These are phyloP conservation scores for Eupithecia pulchellata DNA, from an alignment of 2,888 invertebrate species.

Conservation along the genomic window DNA sequence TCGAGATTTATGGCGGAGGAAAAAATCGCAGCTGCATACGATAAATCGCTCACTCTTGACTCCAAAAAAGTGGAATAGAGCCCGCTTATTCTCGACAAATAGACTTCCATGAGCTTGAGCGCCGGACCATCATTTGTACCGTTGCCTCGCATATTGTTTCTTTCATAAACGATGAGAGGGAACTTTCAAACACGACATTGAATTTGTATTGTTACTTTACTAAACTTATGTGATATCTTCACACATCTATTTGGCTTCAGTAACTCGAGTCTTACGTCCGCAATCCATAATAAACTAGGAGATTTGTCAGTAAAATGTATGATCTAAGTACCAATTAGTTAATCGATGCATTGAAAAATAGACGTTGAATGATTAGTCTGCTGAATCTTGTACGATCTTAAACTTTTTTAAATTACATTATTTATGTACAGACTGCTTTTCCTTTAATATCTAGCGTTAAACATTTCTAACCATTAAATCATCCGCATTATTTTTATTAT, in stretches of 20 bases:
- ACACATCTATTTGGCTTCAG: slow-evolving; percentile 47
- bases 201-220: slow-evolving; percentile 53
- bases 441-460: background rate
- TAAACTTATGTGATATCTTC: slow-evolving; percentile 48
- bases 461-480: background rate
- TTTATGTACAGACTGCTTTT: background rate
- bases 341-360: slow-evolving; percentile 1
- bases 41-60: slow-evolving; percentile 67
- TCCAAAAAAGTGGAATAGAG: slow-evolving; percentile 61
- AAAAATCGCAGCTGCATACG: slow-evolving; percentile 63
- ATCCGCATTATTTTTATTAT: background rate
- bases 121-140: slow-evolving; percentile 63
- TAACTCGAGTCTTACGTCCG: slow-evolving; percentile 49
- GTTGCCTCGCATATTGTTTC: slow-evolving; percentile 62
- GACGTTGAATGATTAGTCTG: background rate
- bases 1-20: slow-evolving; percentile 61
- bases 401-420: background rate
- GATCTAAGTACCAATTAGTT: slow-evolving; percentile 40
- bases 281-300: slow-evolving; percentile 23
- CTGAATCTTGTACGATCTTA: background rate
- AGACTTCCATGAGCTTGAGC: slow-evolving; percentile 55
- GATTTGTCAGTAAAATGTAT: slow-evolving; percentile 43
- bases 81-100: slow-evolving; percentile 62
- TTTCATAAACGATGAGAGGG: slow-evolving; percentile 54
- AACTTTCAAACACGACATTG: slow-evolving; percentile 54